Conservation (phyloP, 2,888 invertebrate genomes). For the Sinhomidia bicolor region DNA sequence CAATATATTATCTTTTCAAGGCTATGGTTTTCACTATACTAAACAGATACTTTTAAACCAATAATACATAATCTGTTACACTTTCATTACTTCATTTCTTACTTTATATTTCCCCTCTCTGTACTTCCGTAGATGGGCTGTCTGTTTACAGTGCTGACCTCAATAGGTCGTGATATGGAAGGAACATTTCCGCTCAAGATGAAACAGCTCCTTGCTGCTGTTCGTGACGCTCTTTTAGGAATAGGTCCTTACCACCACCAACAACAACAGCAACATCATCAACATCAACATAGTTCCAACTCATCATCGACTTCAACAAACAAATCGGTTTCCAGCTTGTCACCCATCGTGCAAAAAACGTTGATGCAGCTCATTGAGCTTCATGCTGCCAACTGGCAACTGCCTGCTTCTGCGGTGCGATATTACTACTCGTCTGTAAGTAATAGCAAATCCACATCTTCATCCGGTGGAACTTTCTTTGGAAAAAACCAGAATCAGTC, state of each 20-base stretch:
- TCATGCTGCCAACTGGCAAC: constrained; percentile 94
- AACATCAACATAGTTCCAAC: background rate
- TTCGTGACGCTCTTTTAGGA: constrained; percentile 92
- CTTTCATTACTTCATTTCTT: background rate
- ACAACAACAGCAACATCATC: constrained; percentile 63
- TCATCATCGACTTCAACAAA: background rate
- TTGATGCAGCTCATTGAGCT: constrained; percentile 94
- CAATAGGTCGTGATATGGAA: constrained; percentile 94
- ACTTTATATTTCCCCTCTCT: constrained; percentile 74
- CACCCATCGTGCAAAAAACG: constrained; percentile 90
- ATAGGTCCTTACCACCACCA: constrained; percentile 76
- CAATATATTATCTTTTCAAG: no score
- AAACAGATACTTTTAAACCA: no score
- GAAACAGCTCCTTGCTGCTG: constrained; percentile 89
- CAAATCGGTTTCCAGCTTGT: constrained; percentile 82
- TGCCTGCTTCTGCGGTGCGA: constrained; percentile 93
- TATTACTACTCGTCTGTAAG: constrained; percentile 85
- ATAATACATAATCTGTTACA: no score
- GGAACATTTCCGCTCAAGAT: constrained; percentile 90
- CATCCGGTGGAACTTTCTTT: constrained; percentile 17
- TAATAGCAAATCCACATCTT: constrained; percentile 17
- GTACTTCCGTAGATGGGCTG: constrained; percentile 96
- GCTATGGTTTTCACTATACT: no score
- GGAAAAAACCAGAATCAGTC: constrained; percentile 37
- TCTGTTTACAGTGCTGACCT: constrained; percentile 93